phyloP scores from a whole-genome alignment of 2,888 invertebrate species.

The Clusia tigrina region DNA sequence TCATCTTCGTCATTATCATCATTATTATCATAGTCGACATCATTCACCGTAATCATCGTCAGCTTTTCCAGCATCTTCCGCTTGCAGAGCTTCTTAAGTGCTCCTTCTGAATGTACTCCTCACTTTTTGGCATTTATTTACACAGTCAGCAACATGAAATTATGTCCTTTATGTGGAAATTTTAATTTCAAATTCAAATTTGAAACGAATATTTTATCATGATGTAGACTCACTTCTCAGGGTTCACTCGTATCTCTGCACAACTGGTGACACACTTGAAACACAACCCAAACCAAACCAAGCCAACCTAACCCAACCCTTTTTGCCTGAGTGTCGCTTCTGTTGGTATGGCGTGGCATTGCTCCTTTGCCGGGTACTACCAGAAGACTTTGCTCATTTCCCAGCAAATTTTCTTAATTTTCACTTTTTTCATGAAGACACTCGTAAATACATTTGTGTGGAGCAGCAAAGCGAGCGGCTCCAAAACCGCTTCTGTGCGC shows the following conservation, averaged over 20 bases:
- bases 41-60: neutral
- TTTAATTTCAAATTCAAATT: constrained; percentile 60
- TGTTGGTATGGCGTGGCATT: neutral
- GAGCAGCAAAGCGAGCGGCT: constrained; percentile 29
- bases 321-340: constrained; percentile 11
- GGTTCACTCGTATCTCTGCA: neutral
- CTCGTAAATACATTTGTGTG: constrained; percentile 40
- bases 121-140: neutral
- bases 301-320: neutral
- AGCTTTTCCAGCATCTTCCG: neutral
- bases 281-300: neutral
- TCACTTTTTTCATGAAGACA: constrained; percentile 39
- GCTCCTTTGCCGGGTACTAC: neutral
- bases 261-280: neutral
- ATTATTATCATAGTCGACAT: neutral
- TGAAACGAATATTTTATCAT: constrained; percentile 26
- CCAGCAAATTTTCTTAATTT: constrained; percentile 48
- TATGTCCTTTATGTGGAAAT: constrained; percentile 62
- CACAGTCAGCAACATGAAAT: constrained; percentile 53
- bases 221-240: constrained; percentile 16
- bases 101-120: neutral
- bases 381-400: constrained; percentile 38
- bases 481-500: constrained; percentile 42
- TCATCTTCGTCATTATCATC: neutral
- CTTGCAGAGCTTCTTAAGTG: neutral